These are phyloP conservation scores for Chionomys nivalis DNA, from an alignment of 2,113 vertebrate genomes.

Conservation along the genomic window DNA sequence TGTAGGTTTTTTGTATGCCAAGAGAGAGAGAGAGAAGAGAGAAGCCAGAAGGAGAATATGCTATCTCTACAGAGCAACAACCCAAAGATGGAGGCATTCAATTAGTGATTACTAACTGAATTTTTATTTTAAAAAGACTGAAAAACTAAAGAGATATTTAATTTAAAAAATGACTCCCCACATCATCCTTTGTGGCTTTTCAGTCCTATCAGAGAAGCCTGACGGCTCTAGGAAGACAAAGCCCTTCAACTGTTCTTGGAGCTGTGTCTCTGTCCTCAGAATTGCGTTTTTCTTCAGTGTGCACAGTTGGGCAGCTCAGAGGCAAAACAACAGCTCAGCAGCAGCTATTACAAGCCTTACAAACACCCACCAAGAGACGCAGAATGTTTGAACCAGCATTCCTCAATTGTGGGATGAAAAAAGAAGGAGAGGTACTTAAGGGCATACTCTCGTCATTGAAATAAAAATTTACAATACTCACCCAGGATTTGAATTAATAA, in stretches of 20 bases:
- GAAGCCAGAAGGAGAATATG: not conserved
- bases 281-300: not conserved
- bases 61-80: not conserved
- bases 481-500: slow-evolving; percentile 44
- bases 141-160: slow-evolving; percentile 70
- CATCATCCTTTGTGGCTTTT: slow-evolving; percentile 72
- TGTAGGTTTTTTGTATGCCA: too few species aligned
- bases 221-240: slow-evolving; percentile 75
- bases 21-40: not conserved
- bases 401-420: not conserved
- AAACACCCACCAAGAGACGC: slow-evolving; percentile 37
- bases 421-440: not conserved
- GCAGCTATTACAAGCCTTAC: slow-evolving; percentile 41
- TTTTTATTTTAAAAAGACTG: slow-evolving; percentile 62
- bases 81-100: slow-evolving; percentile 8
- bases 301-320: slow-evolving; percentile 40
- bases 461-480: slow-evolving; percentile 32
- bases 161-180: slow-evolving; percentile 49
- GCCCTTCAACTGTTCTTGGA: slow-evolving; percentile 66
- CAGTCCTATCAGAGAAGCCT: slow-evolving; percentile 68
- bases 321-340: slow-evolving; percentile 35
- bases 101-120: slow-evolving; percentile 34
- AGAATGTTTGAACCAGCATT: slow-evolving; percentile 29
- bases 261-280: slow-evolving; percentile 33
- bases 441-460: slow-evolving; percentile 29